Evolutionary conservation across 2,888 invertebrate genomes (phyloP).

Genomic region (Leptarthrus brevirostris): DNA sequence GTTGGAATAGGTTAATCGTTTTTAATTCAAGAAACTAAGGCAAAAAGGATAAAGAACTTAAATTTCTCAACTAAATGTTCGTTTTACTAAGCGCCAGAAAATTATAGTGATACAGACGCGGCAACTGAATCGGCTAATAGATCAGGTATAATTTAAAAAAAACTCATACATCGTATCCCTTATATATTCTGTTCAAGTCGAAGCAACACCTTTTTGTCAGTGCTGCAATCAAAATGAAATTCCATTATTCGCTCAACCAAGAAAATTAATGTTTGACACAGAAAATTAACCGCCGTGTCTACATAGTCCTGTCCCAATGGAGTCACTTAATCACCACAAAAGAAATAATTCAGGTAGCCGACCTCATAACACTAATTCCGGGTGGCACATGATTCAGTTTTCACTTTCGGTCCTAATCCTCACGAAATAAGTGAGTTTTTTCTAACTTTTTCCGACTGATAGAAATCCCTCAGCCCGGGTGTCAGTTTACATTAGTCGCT

Average conservation of each 20-base stretch:
- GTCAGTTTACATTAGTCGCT: slow-evolving; percentile 45
- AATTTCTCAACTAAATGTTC: too few species aligned
- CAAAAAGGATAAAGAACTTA: too few species aligned
- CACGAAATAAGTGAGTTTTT: slow-evolving; percentile 26
- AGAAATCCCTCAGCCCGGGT: slow-evolving; percentile 29
- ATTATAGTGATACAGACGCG: too few species aligned
- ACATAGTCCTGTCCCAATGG: not conserved
- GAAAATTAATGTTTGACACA: slow-evolving; percentile 22
- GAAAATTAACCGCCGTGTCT: slow-evolving; percentile 10
- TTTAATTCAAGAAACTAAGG: too few species aligned
- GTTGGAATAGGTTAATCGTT: too few species aligned
- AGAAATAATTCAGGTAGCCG: slow-evolving; percentile 34
- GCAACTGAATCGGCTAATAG: too few species aligned
- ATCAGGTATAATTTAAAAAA: too few species aligned
- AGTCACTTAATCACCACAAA: not conserved
- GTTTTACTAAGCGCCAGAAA: too few species aligned
- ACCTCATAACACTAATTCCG: slow-evolving; percentile 28
- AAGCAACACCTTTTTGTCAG: too few species aligned
- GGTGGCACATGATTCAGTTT: slow-evolving; percentile 43
- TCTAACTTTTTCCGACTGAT: slow-evolving; percentile 31
- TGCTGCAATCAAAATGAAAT: too few species aligned
- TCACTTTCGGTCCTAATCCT: slow-evolving; percentile 37
- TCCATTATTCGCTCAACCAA: not conserved
- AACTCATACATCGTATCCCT: too few species aligned
- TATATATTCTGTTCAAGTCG: too few species aligned